Evolutionary conservation across 2,888 invertebrate species (phyloP).

Genomic region (Agonopterix subpropinquella): DNA sequence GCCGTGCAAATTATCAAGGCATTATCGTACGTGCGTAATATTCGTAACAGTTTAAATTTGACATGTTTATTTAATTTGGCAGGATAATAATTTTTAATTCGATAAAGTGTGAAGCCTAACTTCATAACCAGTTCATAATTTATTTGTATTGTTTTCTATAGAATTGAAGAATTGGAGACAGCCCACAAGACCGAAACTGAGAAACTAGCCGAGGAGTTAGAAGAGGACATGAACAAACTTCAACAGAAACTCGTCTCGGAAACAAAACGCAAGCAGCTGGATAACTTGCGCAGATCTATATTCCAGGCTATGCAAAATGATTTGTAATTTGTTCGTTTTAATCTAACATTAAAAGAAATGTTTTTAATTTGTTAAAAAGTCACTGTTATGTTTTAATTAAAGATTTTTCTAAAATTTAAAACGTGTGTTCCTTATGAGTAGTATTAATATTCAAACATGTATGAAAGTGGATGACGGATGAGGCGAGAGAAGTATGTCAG

Average conservation of each 20-base stretch:
- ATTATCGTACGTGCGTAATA: no score
- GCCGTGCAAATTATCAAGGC: no score
- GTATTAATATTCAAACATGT: no score
- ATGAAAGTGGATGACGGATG: no score
- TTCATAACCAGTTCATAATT: not conserved
- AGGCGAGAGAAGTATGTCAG: no score
- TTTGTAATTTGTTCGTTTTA: not conserved
- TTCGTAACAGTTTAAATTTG: no score
- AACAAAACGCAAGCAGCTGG: slow-evolving; percentile 8
- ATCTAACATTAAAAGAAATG: not conserved
- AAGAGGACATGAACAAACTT: slow-evolving; percentile 4
- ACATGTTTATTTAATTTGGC: not conserved
- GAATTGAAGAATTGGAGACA: slow-evolving; percentile 4
- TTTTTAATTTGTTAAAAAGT: not conserved
- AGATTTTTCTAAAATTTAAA: no score
- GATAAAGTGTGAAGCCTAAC: not conserved
- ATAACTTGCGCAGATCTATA: slow-evolving; percentile 3
- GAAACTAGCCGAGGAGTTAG: slow-evolving; percentile 2
- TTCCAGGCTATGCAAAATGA: slow-evolving; percentile 8
- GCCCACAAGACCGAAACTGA: slow-evolving; percentile 1
- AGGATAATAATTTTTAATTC: not conserved
- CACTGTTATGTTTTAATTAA: not conserved
- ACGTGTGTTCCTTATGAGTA: no score
- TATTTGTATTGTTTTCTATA: not conserved
- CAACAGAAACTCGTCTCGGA: slow-evolving; percentile 6